phyloP scores from a whole-genome alignment of 2,113 vertebrate species.

The Dermatemys mawii region DNA sequence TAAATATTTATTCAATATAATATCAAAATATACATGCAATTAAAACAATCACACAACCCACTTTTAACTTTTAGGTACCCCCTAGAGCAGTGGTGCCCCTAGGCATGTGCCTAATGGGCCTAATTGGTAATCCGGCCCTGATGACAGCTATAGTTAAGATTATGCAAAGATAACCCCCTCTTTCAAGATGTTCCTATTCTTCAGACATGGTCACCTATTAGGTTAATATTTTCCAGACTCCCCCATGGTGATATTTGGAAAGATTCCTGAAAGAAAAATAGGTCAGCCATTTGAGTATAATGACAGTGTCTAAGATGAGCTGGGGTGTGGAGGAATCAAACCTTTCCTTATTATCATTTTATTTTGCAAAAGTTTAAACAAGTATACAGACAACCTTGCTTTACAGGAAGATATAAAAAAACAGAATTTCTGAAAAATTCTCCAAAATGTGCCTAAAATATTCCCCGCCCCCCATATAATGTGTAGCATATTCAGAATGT shows the following conservation, averaged over 20 bases:
- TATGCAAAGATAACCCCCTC: background rate
- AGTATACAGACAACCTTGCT: accelerated
- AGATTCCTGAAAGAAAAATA: background rate
- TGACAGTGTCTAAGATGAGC: background rate
- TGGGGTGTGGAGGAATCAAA: background rate
- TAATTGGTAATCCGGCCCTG: background rate
- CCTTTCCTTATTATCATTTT: background rate
- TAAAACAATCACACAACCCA: no score
- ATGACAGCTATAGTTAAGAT: background rate
- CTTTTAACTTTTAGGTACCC: no score
- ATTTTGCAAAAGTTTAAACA: background rate
- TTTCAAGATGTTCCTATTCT: background rate
- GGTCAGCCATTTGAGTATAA: background rate
- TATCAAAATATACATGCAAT: no score
- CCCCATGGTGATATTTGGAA: background rate
- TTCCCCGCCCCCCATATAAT: background rate
- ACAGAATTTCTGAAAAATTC: background rate
- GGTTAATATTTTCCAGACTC: background rate
- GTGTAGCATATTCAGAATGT: background rate
- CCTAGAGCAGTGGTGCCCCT: no score
- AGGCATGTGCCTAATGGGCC: background rate
- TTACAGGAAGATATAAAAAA: background rate
- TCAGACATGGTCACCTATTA: background rate
- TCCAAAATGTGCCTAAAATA: slow-evolving; percentile 4
- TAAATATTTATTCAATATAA: no score